phyloP scores from a whole-genome alignment of 2,888 invertebrate species.

The Thyatira batis region DNA sequence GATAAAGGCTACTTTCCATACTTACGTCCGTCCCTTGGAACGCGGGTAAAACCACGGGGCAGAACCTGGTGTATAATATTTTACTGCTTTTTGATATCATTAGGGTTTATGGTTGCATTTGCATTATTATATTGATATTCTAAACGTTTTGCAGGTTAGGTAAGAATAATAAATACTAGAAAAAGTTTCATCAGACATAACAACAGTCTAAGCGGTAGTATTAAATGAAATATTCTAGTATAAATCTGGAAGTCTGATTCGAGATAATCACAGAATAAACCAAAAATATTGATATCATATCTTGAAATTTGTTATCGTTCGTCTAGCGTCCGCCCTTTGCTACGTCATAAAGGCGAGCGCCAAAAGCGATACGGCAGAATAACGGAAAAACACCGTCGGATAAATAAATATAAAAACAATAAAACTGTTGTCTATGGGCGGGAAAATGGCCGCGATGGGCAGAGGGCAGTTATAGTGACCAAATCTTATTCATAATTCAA shows the following conservation, averaged over 20 bases:
- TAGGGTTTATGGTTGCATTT: too few species aligned
- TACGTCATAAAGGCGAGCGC: conserved; percentile 63
- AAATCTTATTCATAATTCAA: conserved; percentile 15
- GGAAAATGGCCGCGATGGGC: conserved; percentile 75
- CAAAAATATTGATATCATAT: conserved; percentile 30
- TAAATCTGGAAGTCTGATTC: background rate
- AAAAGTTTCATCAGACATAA: too few species aligned
- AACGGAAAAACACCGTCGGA: conserved; percentile 69
- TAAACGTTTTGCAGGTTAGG: too few species aligned
- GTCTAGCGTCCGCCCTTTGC: conserved; percentile 50
- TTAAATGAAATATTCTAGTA: too few species aligned
- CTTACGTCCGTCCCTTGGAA: too few species aligned
- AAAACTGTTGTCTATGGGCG: conserved; percentile 79
- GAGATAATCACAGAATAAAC: background rate
- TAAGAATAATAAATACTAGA: too few species aligned
- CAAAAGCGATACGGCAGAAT: conserved; percentile 61
- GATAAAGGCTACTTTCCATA: too few species aligned
- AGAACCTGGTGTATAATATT: too few species aligned
- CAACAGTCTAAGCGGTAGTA: too few species aligned
- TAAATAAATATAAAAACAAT: conserved; percentile 82
- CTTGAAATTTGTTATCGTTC: conserved; percentile 31
- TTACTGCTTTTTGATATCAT: too few species aligned
- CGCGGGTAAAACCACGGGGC: too few species aligned
- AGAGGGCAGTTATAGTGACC: conserved; percentile 57
- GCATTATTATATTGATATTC: too few species aligned